Percentiles rank a stretch among this genome's conserved stretches.
Conservation (phyloP, 2,888 invertebrate species). For the Fragum whitleyi region DNA sequence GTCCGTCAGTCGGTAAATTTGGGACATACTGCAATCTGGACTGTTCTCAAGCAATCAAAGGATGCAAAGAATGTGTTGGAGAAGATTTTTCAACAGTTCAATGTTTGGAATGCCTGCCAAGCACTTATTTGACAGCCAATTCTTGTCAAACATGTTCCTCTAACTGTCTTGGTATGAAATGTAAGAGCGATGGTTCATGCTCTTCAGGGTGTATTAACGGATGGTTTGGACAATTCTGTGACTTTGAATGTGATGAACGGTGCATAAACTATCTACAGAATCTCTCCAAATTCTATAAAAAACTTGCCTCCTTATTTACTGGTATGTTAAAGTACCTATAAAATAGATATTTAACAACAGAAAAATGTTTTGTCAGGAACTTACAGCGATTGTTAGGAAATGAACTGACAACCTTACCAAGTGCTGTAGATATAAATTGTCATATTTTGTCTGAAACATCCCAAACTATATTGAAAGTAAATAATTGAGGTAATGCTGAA, state of each 20-base stretch:
- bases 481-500: too few relatives aligned
- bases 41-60: not conserved
- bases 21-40: not conserved
- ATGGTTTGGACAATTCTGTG: conserved; percentile 11
- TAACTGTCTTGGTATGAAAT: not conserved
- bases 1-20: not conserved
- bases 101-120: not conserved
- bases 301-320: too few relatives aligned
- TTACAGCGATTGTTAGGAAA: too few relatives aligned
- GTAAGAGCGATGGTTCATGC: not conserved
- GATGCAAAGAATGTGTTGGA: conserved; percentile 20
- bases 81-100: not conserved
- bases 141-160: not conserved
- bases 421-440: too few relatives aligned
- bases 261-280: too few relatives aligned
- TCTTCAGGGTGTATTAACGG: not conserved
- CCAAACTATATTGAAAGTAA: too few relatives aligned
- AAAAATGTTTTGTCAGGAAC: too few relatives aligned
- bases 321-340: too few relatives aligned
- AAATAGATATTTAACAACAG: too few relatives aligned
- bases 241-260: not conserved
- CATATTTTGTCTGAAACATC: too few relatives aligned
- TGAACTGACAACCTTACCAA: too few relatives aligned
- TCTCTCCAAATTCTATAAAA: too few relatives aligned
- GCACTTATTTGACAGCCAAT: not conserved